Base-by-base conservation (phyloP, 2,113 vertebrate genomes). In the Crotophaga sulcirostris region DNA sequence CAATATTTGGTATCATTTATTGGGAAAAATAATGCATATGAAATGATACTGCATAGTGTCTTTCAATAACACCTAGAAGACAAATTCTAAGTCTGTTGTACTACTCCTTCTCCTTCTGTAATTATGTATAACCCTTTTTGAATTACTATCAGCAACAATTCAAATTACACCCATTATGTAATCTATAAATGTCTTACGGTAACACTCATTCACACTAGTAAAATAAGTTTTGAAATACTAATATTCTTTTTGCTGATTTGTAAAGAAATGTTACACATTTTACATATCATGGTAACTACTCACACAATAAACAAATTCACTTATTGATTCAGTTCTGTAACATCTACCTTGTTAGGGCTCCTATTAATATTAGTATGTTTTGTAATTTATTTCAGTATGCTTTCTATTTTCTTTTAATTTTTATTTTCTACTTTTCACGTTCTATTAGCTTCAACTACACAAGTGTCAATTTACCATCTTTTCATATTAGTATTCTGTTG, bases 11-110 rank as follows among this genome's bases (percentile, higher is more conserved):
- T n/a, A 93, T 84, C 55, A 87, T 52, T 95, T 79, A 73, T 77
- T 90, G 38, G 63, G 47, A 91, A 75, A 86, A 93, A 93, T 91
- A 87, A 84, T 33, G 24, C 52, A 94, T 84, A 96, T 93, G 54
- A 95, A 87, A 78, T 90, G 54, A 77, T 83, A 85, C 51, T 86
- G 19, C 55, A 62, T 63, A 91, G 19, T 73, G 70, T 83, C 75
- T 92, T 95, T 83, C 59, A 91, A 26, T 77, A 59, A 45, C 74
- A 45, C 26, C 40, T 95, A 60, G 76, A 96, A 67, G 68, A 66
- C 51, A 84, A 89, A 89, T 29, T 85, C 49, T 82, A 80, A 86
- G 58, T 31, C 73, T 62, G 19, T 44, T 77, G n/a, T 16, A 81
- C 33, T 84, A 21, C 82, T 74, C 25, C 11, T 47, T 14, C 23